Evolutionary conservation across 1,140 invertebrate genomes (phyloP).

Genomic region (Drosophila subobscura): DNA sequence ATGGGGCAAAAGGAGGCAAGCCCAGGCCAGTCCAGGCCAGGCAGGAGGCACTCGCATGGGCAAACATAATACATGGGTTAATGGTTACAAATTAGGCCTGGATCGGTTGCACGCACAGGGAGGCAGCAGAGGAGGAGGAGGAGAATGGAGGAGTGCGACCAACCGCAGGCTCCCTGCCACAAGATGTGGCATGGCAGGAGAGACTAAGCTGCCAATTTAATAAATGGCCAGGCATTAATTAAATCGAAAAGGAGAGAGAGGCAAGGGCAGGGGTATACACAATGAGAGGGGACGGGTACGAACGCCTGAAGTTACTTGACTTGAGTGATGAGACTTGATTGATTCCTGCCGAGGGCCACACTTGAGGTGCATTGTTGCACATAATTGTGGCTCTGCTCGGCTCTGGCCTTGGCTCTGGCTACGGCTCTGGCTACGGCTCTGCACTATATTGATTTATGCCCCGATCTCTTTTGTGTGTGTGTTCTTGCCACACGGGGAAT

Average conservation of each 20-base stretch:
- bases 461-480: slow-evolving; percentile 25
- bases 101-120: slow-evolving; percentile 63
- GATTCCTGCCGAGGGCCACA: slow-evolving; percentile 78
- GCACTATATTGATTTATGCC: slow-evolving; percentile 67
- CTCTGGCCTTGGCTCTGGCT: slow-evolving; percentile 48
- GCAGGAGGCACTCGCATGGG: slow-evolving; percentile 49
- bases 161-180: slow-evolving; percentile 55
- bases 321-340: slow-evolving; percentile 82
- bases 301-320: slow-evolving; percentile 31
- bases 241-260: slow-evolving; percentile 48
- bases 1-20: no score
- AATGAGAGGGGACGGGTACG: slow-evolving; percentile 3
- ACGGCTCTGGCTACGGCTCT: slow-evolving; percentile 34
- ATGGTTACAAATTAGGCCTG: slow-evolving; percentile 83
- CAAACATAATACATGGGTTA: slow-evolving; percentile 77
- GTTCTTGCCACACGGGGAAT: slow-evolving; percentile 28
- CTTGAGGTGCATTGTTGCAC: slow-evolving; percentile 72
- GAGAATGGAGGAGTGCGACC: slow-evolving; percentile 46
- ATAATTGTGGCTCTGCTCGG: slow-evolving; percentile 63
- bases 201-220: slow-evolving; percentile 82
- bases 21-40: slow-evolving; percentile 14
- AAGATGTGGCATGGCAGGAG: slow-evolving; percentile 18
- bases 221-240: slow-evolving; percentile 83
- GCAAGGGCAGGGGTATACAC: slow-evolving; percentile 17
- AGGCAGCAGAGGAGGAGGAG: slow-evolving; percentile 14